Percentiles rank a stretch among this genome's conserved stretches.
phyloP scores from a whole-genome alignment of 2,888 invertebrate genomes.

The Ametastegia equiseti region DNA sequence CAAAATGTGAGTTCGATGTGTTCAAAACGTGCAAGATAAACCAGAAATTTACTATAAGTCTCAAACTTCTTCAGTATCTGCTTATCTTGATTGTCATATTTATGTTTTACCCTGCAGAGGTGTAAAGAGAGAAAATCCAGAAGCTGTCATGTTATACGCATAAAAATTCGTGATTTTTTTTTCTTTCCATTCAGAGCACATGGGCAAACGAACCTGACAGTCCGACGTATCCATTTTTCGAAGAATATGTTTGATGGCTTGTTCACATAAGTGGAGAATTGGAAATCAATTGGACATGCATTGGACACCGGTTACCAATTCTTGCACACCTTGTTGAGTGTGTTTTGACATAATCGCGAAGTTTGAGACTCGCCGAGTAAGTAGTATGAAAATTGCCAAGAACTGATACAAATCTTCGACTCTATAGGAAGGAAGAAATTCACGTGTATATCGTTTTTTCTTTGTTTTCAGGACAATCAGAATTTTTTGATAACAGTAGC shows the following conservation, averaged over 20 bases:
- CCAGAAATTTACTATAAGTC: background rate
- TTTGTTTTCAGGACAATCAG: conserved; percentile 83
- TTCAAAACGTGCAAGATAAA: too few relatives aligned
- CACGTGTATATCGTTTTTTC: background rate
- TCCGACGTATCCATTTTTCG: conserved; percentile 86
- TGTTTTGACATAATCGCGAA: conserved; percentile 89
- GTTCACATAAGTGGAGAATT: conserved; percentile 83
- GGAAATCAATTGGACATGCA: conserved; percentile 88
- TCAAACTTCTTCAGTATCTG: background rate
- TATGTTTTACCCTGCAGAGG: background rate
- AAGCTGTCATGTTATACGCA: too few relatives aligned
- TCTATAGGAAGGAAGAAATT: too few relatives aligned
- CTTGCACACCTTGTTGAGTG: conserved; percentile 92
- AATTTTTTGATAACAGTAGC: conserved; percentile 88
- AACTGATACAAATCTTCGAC: background rate
- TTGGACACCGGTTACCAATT: conserved; percentile 90
- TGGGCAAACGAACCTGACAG: conserved; percentile 72
- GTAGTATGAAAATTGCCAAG: conserved; percentile 52
- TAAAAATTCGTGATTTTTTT: background rate
- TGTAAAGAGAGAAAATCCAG: too few relatives aligned
- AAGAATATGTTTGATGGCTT: conserved; percentile 89
- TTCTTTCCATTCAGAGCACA: conserved; percentile 60
- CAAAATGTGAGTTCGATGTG: conserved; percentile 77
- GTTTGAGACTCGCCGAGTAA: conserved; percentile 88
- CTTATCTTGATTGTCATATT: conserved; percentile 3